A percentile compares a stretch with the other conserved stretches of the same genome.
Evolutionary conservation across 2,797 vertebrate genomes (phyloP).

Genomic region (Enteromius trimaculatus): DNA sequence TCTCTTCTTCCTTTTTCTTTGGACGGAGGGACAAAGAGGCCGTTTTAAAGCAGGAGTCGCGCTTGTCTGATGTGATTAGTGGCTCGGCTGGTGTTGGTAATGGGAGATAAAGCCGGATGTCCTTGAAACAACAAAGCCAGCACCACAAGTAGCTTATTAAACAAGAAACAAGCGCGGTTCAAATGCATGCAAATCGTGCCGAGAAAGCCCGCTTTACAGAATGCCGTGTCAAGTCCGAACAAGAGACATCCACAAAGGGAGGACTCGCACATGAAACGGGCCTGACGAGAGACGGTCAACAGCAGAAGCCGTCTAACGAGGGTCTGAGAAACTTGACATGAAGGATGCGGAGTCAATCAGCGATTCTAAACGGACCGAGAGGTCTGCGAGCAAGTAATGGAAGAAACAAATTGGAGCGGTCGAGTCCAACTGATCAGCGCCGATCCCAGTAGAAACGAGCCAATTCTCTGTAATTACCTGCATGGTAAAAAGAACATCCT

Average conservation of each 20-base stretch:
- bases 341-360: slow-evolving; percentile 36
- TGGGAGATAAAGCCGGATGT: slow-evolving; percentile 66
- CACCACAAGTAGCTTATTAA: slow-evolving; percentile 68
- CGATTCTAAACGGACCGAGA: slow-evolving; percentile 49
- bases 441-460: slow-evolving; percentile 70
- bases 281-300: slow-evolving; percentile 42
- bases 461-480: slow-evolving; percentile 74
- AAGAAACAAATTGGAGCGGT: slow-evolving; percentile 55
- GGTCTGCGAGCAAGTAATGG: slow-evolving; percentile 49
- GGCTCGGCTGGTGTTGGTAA: slow-evolving; percentile 64
- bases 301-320: slow-evolving; percentile 43
- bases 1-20: slow-evolving; percentile 57
- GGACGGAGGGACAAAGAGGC: slow-evolving; percentile 62
- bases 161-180: slow-evolving; percentile 64
- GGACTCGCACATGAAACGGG: slow-evolving; percentile 47
- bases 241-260: slow-evolving; percentile 51
- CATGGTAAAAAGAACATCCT: slow-evolving; percentile 74
- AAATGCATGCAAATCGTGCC: slow-evolving; percentile 64
- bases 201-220: slow-evolving; percentile 59
- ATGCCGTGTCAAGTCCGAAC: slow-evolving; percentile 59
- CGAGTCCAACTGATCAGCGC: slow-evolving; percentile 32
- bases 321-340: slow-evolving; percentile 39
- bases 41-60: slow-evolving; percentile 60
- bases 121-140: slow-evolving; percentile 71
- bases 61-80: slow-evolving; percentile 72